Percentiles rank a stretch among this genome's conserved stretches.
Conservation (phyloP, 2,888 invertebrate genomes). For the Unio pictorum region DNA sequence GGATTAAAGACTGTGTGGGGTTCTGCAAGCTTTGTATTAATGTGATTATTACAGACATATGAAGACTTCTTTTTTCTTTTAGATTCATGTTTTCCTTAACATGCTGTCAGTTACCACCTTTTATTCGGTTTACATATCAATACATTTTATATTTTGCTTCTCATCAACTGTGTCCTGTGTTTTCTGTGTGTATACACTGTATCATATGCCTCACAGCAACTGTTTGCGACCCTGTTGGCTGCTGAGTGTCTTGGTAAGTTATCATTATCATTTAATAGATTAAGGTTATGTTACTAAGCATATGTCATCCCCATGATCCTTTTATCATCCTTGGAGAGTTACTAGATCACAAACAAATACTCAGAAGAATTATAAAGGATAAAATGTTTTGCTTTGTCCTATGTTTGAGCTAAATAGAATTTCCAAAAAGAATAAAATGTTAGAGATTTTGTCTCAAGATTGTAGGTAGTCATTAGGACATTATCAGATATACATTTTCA, state of each 20-base stretch:
- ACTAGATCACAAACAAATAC: no score
- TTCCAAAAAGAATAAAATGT: no score
- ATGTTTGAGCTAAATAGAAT: no score
- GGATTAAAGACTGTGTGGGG: no score
- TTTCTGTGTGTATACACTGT: conserved; percentile 50
- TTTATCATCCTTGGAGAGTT: no score
- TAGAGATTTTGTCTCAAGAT: no score
- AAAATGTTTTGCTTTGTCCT: neutral
- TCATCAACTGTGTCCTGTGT: conserved; percentile 55
- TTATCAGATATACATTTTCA: no score
- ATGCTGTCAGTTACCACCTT: conserved; percentile 35
- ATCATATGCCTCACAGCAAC: conserved; percentile 38
- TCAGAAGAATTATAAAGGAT: neutral
- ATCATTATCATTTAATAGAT: neutral
- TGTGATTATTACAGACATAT: neutral
- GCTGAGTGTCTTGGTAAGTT: conserved; percentile 52
- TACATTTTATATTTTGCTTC: conserved; percentile 45
- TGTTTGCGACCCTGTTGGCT: conserved; percentile 41
- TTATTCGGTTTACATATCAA: conserved; percentile 47
- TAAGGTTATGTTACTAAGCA: no score
- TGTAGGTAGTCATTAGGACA: no score
- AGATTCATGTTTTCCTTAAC: conserved; percentile 31
- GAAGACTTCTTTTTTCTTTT: neutral
- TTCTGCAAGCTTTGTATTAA: neutral
- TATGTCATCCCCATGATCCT: no score